These are phyloP conservation scores for Peucedramus taeniatus DNA, from an alignment of 2,113 vertebrate species.

Conservation along the genomic window DNA sequence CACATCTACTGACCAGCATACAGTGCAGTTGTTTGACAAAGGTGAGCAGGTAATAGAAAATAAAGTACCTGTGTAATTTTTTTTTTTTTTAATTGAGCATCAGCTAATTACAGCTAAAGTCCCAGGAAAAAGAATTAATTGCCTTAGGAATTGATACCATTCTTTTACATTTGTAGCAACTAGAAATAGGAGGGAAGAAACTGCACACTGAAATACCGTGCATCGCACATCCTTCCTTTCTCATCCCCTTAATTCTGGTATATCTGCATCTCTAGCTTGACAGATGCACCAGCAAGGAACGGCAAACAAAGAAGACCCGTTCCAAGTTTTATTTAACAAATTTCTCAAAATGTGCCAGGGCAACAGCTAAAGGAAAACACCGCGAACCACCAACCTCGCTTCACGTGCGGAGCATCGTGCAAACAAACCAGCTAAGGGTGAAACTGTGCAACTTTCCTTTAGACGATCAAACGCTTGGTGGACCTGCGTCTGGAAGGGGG, in stretches of 20 bases:
- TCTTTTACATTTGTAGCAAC: neutral
- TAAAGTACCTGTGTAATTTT: neutral
- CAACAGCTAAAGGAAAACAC: neutral
- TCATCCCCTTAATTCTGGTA: neutral
- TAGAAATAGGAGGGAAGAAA: neutral
- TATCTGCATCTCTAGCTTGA: neutral
- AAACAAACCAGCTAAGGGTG: neutral
- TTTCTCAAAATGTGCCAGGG: neutral
- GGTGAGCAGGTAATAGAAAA: neutral
- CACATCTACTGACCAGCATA: neutral
- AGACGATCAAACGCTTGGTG: neutral
- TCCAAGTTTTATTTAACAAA: neutral
- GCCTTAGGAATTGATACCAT: neutral
- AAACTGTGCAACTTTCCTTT: neutral
- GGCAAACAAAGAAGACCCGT: neutral
- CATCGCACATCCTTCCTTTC: neutral
- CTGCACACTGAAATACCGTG: accelerated
- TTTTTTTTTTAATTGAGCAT: neutral
- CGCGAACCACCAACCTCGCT: neutral
- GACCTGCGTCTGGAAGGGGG: neutral
- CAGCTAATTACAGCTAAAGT: neutral
- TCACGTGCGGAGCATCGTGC: neutral
- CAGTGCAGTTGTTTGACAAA: accelerated
- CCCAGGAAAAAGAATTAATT: neutral
- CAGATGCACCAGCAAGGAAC: neutral